Conservation (phyloP, 1,140 invertebrate genomes). For the Nasonia vitripennis region DNA sequence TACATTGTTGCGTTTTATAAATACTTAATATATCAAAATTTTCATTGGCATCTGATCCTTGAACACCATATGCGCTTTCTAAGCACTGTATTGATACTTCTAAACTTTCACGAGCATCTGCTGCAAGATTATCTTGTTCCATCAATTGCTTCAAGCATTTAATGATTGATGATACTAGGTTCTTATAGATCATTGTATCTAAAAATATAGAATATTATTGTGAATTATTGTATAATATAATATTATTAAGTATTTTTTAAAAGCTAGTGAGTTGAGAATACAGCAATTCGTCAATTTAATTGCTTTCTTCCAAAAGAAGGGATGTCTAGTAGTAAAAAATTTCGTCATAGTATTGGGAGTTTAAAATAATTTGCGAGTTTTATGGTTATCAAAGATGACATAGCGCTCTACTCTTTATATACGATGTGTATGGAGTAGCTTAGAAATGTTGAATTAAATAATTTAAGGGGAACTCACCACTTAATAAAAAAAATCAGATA, state of each 20-base stretch:
- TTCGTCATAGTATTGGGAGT: too few species aligned
- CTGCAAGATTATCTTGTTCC: conserved; percentile 69
- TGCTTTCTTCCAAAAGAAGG: too few species aligned
- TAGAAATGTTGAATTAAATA: too few species aligned
- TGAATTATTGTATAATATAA: background rate
- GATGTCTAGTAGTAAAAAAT: too few species aligned
- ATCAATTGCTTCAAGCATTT: conserved; percentile 71
- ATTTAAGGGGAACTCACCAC: too few species aligned
- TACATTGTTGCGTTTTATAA: conserved; percentile 72
- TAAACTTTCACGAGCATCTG: conserved; percentile 86
- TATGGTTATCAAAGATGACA: too few species aligned
- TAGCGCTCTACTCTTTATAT: too few species aligned
- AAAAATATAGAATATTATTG: background rate
- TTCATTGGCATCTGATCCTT: conserved; percentile 72
- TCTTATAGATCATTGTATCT: conserved; percentile 65
- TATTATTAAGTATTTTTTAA: background rate
- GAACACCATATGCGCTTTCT: conserved; percentile 85
- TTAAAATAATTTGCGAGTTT: too few species aligned
- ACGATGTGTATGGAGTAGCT: too few species aligned
- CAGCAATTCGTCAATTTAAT: too few species aligned
- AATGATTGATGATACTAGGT: conserved; percentile 69
- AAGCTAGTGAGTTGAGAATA: too few species aligned
- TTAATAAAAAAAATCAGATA: too few species aligned
- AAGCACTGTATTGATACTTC: conserved; percentile 91
- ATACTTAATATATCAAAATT: conserved; percentile 72